Conservation (phyloP, 2,113 vertebrate species). For the Agelaius tricolor region DNA sequence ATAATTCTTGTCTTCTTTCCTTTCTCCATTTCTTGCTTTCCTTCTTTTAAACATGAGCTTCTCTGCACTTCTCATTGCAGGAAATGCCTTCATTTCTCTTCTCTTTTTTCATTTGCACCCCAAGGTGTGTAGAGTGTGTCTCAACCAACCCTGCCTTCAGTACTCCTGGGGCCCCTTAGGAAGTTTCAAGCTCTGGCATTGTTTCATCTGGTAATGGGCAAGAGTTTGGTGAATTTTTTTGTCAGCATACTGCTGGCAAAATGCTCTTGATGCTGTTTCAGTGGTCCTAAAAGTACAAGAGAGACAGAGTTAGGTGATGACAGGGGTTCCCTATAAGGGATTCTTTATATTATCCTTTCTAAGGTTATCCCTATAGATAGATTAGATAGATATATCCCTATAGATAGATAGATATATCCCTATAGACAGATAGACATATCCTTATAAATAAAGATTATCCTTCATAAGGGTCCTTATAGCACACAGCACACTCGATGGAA, state of each 20-base stretch:
- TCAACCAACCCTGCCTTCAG: neutral
- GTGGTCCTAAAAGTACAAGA: neutral
- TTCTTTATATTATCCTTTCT: too few relatives aligned
- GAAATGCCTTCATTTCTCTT: neutral
- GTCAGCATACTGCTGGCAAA: neutral
- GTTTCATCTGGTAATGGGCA: neutral
- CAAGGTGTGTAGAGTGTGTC: fast-evolving
- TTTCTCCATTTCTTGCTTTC: neutral
- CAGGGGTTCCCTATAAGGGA: too few relatives aligned
- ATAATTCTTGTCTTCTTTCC: neutral
- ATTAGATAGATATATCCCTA: too few relatives aligned
- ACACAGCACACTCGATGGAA: neutral
- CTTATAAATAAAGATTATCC: too few relatives aligned
- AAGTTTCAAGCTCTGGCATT: neutral
- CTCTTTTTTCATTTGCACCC: neutral
- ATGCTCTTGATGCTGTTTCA: neutral
- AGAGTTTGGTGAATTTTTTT: neutral
- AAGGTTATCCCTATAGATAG: too few relatives aligned
- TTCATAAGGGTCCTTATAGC: neutral
- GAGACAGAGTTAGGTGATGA: neutral
- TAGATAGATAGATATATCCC: too few relatives aligned
- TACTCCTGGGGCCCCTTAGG: neutral
- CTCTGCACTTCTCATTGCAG: neutral
- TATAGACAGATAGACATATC: too few relatives aligned
- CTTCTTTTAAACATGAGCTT: neutral